A percentile compares a stretch with the other conserved stretches of the same genome.
These are phyloP conservation scores for Nymphalis c-album DNA, from an alignment of 2,888 invertebrate species.

Conservation along the genomic window DNA sequence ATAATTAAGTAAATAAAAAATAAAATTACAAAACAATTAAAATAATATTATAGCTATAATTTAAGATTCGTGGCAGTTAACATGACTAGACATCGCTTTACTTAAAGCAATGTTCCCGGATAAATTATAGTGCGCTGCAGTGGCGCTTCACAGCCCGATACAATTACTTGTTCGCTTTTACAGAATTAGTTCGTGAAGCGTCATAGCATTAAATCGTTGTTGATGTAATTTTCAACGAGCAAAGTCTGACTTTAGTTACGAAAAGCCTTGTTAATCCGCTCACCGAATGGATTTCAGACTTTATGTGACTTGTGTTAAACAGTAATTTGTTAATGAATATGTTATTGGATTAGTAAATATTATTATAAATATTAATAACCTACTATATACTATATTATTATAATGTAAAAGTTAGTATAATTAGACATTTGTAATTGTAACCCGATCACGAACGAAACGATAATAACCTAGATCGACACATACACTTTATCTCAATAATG, in stretches of 20 bases:
- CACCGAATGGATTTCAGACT: neutral
- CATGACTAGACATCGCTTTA: neutral
- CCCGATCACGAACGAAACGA: too few relatives aligned
- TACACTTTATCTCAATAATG: too few relatives aligned
- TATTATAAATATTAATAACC: too few relatives aligned
- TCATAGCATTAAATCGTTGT: conserved; percentile 1
- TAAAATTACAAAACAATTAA: too few relatives aligned
- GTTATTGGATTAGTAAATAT: too few relatives aligned
- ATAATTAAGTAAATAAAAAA: too few relatives aligned
- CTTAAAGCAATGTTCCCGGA: neutral
- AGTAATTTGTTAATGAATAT: too few relatives aligned
- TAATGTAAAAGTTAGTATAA: too few relatives aligned
- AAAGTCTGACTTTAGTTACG: neutral
- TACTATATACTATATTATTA: too few relatives aligned
- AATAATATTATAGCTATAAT: too few relatives aligned
- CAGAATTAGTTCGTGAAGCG: neutral
- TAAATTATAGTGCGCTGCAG: conserved; percentile 1
- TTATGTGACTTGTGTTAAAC: neutral
- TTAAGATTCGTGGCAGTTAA: neutral
- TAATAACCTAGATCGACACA: too few relatives aligned
- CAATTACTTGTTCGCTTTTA: neutral
- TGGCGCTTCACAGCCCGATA: neutral
- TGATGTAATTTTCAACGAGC: neutral
- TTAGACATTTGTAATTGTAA: too few relatives aligned
- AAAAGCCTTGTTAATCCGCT: neutral